Evolutionary conservation across 2,797 vertebrate species (phyloP).

Genomic region (Cuculus canorus): DNA sequence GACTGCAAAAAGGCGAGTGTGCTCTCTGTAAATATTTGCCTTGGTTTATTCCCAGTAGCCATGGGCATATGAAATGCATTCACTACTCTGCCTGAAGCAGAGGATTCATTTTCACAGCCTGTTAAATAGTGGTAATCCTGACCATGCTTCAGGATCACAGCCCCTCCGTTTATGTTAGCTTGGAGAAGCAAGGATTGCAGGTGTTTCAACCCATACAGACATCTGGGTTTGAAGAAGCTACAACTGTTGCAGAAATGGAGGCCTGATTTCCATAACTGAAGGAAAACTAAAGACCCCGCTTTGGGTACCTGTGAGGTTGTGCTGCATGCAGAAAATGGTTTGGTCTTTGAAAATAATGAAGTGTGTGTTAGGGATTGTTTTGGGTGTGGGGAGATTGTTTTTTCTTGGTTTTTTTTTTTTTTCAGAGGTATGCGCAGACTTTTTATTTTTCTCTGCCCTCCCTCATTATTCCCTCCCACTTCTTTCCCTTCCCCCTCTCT

Average conservation of each 20-base stretch:
- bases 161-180: fast-evolving
- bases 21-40: neutral
- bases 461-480: neutral
- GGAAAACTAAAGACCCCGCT: neutral
- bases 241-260: neutral
- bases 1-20: neutral
- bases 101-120: neutral
- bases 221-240: neutral
- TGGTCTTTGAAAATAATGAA: neutral
- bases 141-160: neutral
- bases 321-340: neutral
- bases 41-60: neutral
- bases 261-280: neutral
- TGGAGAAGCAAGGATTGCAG: neutral
- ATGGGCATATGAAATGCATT: neutral
- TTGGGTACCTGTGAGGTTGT: neutral
- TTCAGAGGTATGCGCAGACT: neutral
- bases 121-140: neutral
- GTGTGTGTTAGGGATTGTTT: neutral
- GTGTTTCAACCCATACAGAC: neutral
- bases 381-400: neutral
- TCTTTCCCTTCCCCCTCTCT: constrained; percentile 3
- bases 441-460: neutral
- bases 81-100: neutral
- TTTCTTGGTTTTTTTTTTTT: neutral